Conservation (phyloP, 2,888 invertebrate genomes). For the Eupithecia subfuscata region DNA sequence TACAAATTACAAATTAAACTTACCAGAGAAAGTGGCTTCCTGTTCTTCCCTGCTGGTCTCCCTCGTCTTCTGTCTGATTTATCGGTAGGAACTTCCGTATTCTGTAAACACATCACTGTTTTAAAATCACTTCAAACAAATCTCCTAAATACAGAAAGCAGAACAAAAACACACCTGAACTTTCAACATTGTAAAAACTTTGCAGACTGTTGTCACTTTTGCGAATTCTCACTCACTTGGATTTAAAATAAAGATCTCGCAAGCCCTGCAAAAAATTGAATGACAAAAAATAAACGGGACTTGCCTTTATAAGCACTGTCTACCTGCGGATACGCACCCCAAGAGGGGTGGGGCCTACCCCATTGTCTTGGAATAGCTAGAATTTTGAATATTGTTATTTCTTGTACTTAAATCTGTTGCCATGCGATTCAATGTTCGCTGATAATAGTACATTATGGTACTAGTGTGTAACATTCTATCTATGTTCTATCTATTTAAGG, state of each 20-base stretch:
- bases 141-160: not conserved
- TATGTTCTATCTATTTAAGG: no score
- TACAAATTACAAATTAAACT: constrained; percentile 31
- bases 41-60: constrained; percentile 57
- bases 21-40: constrained; percentile 57
- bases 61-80: constrained; percentile 51
- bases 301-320: constrained; percentile 28
- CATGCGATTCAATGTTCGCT: not conserved
- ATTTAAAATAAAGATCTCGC: constrained; percentile 22
- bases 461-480: no score
- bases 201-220: not conserved
- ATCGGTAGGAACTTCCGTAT: constrained; percentile 22
- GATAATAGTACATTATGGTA: no score
- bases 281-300: constrained; percentile 29
- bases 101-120: constrained; percentile 24
- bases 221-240: constrained; percentile 22
- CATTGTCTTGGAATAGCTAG: constrained; percentile 36
- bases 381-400: constrained; percentile 22
- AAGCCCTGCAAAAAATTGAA: constrained; percentile 27
- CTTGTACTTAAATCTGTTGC: constrained; percentile 20
- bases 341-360: constrained; percentile 38
- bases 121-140: not conserved
- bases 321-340: constrained; percentile 40
- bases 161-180: constrained; percentile 18
- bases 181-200: constrained; percentile 23